Conservation (phyloP, 2,113 vertebrate species). For the Cololabis saira region DNA sequence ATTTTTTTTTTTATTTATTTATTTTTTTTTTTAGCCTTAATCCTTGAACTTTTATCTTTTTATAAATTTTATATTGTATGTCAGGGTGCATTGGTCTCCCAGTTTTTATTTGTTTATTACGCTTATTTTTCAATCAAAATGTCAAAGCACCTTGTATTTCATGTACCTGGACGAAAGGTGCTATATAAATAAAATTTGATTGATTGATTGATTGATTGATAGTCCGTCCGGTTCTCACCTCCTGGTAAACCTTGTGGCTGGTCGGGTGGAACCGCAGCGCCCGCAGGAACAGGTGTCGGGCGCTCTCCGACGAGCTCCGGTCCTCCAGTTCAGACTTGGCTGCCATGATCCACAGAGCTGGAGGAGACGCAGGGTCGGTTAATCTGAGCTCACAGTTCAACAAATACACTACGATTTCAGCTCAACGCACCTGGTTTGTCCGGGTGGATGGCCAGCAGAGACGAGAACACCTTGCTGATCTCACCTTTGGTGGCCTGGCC, state of each 20-base stretch:
- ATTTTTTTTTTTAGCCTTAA: too few species aligned
- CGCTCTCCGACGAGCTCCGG: slow-evolving; percentile 89
- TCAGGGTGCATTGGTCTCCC: too few species aligned
- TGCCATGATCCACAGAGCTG: slow-evolving; percentile 97
- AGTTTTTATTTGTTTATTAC: too few species aligned
- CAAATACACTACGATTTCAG: background rate
- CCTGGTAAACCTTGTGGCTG: slow-evolving; percentile 91
- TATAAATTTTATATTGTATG: too few species aligned
- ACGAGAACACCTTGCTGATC: slow-evolving; percentile 91
- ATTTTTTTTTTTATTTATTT: too few species aligned
- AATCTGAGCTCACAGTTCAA: background rate
- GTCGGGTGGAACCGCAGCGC: slow-evolving; percentile 95
- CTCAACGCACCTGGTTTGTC: slow-evolving; percentile 92
- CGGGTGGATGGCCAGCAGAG: slow-evolving; percentile 93
- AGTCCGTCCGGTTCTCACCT: slow-evolving; percentile 83
- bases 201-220: too few species aligned
- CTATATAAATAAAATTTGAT: too few species aligned
- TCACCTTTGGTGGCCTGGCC: slow-evolving; percentile 86
- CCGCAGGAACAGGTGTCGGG: slow-evolving; percentile 94
- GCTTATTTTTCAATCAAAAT: too few species aligned
- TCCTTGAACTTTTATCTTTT: too few species aligned
- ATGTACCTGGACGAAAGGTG: too few species aligned
- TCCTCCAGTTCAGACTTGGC: slow-evolving; percentile 98
- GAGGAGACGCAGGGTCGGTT: background rate
- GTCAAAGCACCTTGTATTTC: too few species aligned